phyloP scores from a whole-genome alignment of 1,140 invertebrate species.

The Lasioglossum albipes region DNA sequence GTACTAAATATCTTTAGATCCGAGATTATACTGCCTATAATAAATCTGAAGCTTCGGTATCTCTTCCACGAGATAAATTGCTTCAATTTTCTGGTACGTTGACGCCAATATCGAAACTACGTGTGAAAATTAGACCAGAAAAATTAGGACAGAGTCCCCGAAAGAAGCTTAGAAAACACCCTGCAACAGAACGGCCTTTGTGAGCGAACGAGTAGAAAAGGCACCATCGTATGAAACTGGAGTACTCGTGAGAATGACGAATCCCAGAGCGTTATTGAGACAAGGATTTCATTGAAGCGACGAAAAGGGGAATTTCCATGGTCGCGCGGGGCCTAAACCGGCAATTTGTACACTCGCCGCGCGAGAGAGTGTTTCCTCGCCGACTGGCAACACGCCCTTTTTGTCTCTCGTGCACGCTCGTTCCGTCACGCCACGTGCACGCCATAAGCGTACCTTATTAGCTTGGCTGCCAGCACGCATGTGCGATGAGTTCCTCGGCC shows the following conservation, averaged over 20 bases:
- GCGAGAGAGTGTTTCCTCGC: constrained; percentile 12
- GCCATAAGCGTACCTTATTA: constrained; percentile 61
- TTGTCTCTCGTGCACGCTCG: constrained; percentile 24
- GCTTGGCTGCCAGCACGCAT: constrained; percentile 28
- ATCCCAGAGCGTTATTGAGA: neutral
- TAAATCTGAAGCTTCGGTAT: too few species aligned
- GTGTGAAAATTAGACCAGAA: too few species aligned
- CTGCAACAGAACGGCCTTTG: neutral
- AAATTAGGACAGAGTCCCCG: too few species aligned
- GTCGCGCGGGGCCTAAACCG: neutral
- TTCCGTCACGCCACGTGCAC: constrained; percentile 50
- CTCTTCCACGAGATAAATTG: too few species aligned
- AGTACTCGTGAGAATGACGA: neutral
- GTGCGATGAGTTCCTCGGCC: constrained; percentile 27
- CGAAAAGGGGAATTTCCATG: constrained; percentile 20
- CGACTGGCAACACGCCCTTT: constrained; percentile 34
- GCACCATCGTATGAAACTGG: neutral
- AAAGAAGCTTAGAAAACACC: too few species aligned
- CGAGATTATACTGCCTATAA: too few species aligned
- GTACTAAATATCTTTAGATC: too few species aligned
- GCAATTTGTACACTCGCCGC: constrained; percentile 47
- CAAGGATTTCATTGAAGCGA: constrained; percentile 9
- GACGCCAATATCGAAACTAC: too few species aligned
- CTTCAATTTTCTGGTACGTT: too few species aligned
- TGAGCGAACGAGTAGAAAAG: neutral